Percentiles rank a stretch among this genome's conserved stretches.
phyloP scores from a whole-genome alignment of 1,140 invertebrate species.

The Apocrypta bakeri region DNA sequence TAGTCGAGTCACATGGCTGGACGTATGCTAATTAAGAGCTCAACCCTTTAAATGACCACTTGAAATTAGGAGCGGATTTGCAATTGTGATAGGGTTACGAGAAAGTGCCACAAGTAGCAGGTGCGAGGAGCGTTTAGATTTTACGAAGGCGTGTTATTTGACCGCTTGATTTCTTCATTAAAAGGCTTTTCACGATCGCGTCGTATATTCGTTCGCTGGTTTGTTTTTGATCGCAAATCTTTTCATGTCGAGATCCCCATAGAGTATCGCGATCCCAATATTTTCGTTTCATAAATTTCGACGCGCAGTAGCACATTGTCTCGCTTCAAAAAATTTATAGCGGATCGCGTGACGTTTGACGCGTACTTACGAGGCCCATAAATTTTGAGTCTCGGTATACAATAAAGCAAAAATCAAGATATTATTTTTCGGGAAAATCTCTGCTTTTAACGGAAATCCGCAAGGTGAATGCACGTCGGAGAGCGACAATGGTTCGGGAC shows the following conservation, averaged over 20 bases:
- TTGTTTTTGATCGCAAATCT: no score
- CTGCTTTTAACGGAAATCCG: constrained; percentile 36
- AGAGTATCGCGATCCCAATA: background rate
- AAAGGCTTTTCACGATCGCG: no score
- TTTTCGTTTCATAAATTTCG: constrained; percentile 17
- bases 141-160: background rate
- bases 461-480: constrained; percentile 48
- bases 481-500: constrained; percentile 26
- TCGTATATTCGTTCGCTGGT: no score
- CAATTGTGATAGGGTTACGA: constrained; percentile 48
- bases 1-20: background rate
- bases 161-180: background rate
- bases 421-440: constrained; percentile 20
- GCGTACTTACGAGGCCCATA: constrained; percentile 24
- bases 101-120: constrained; percentile 27
- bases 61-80: constrained; percentile 57
- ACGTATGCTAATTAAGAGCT: constrained; percentile 51
- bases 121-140: constrained; percentile 3
- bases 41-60: constrained; percentile 62
- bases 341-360: constrained; percentile 26
- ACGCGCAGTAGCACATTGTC: background rate
- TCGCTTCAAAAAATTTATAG: constrained; percentile 22
- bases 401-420: background rate
- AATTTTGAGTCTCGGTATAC: constrained; percentile 50
- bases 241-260: background rate